Conservation (phyloP, 1,140 invertebrate genomes). For the Apolygus lucorum region DNA sequence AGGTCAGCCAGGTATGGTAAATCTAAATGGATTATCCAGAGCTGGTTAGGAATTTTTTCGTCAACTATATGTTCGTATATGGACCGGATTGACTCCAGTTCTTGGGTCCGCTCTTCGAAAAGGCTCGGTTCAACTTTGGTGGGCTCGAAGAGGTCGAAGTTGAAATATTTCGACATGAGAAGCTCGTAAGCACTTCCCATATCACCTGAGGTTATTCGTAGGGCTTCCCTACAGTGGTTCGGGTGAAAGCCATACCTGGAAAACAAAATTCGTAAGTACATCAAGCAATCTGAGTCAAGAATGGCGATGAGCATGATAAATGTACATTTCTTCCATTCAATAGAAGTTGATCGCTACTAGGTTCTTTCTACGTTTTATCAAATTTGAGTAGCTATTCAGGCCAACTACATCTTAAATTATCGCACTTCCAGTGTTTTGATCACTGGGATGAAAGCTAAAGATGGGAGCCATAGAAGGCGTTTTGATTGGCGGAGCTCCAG, state of each 20-base stretch:
- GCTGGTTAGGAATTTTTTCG: constrained; percentile 52
- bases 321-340: too few relatives aligned
- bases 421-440: too few relatives aligned
- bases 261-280: too few relatives aligned
- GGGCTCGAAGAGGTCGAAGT: constrained; percentile 38
- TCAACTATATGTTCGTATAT: constrained; percentile 59
- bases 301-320: too few relatives aligned
- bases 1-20: constrained; percentile 56
- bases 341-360: too few relatives aligned
- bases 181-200: constrained; percentile 57
- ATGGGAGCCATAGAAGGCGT: too few relatives aligned
- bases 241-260: constrained; percentile 59
- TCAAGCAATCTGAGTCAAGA: too few relatives aligned
- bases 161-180: constrained; percentile 58
- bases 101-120: constrained; percentile 53
- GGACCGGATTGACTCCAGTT: constrained; percentile 60
- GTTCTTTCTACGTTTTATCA: too few relatives aligned
- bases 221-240: constrained; percentile 61
- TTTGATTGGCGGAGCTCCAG: too few relatives aligned
- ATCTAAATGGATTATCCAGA: constrained; percentile 57
- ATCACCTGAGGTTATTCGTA: constrained; percentile 51
- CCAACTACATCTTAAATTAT: too few relatives aligned
- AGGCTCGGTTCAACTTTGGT: constrained; percentile 44
- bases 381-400: too few relatives aligned
- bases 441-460: too few relatives aligned